These are phyloP conservation scores for Orthonevra nobilis DNA, from an alignment of 2,888 invertebrate species.

Conservation along the genomic window DNA sequence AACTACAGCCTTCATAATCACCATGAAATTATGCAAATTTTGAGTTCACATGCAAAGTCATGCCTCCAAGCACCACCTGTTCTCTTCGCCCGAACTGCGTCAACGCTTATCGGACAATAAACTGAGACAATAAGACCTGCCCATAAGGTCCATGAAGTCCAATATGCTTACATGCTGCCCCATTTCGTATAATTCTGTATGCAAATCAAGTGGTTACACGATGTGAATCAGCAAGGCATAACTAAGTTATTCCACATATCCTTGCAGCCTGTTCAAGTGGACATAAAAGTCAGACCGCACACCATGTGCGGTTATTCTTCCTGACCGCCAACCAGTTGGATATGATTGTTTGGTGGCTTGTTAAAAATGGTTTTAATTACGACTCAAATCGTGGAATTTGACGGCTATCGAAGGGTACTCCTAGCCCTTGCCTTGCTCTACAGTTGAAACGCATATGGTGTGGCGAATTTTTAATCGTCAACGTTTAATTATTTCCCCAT, in stretches of 20 bases:
- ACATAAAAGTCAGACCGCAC: background rate
- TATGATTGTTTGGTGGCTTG: constrained; percentile 16
- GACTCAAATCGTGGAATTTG: constrained; percentile 19
- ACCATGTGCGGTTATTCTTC: constrained; percentile 38
- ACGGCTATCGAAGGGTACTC: too few species aligned
- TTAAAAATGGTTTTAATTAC: constrained; percentile 36
- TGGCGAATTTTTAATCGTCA: constrained; percentile 62
- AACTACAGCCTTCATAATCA: constrained; percentile 1
- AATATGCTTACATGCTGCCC: constrained; percentile 11
- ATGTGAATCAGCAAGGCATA: constrained; percentile 23
- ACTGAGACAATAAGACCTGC: background rate
- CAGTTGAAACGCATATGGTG: constrained; percentile 64
- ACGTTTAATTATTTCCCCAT: constrained; percentile 51
- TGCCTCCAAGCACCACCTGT: constrained; percentile 29
- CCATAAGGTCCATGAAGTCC: constrained; percentile 14
- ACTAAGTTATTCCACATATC: constrained; percentile 60
- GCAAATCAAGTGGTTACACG: constrained; percentile 39
- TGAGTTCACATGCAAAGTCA: background rate
- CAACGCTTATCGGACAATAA: background rate
- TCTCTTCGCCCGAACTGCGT: background rate
- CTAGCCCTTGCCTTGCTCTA: too few species aligned
- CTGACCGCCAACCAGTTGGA: constrained; percentile 2
- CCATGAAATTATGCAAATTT: constrained; percentile 33
- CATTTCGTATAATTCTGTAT: constrained; percentile 27
- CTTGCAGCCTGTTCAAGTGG: constrained; percentile 24